phyloP scores from a whole-genome alignment of 2,888 invertebrate species.

The Pyrrhia umbra region DNA sequence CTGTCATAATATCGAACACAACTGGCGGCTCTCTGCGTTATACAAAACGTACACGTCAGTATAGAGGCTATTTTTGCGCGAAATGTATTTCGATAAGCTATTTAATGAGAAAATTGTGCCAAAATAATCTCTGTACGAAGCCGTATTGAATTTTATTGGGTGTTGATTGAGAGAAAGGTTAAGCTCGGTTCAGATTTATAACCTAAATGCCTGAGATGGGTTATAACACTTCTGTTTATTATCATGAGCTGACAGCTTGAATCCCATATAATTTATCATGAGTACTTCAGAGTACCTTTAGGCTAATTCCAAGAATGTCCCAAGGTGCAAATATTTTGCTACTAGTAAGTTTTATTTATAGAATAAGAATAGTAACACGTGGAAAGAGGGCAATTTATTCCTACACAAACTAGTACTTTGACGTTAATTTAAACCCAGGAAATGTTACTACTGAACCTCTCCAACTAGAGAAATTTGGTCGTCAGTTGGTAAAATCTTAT shows the following conservation, averaged over 20 bases:
- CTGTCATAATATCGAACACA: conserved; percentile 59
- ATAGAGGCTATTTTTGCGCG: conserved; percentile 47
- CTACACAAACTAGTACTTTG: too few species aligned
- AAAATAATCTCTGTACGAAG: conserved; percentile 51
- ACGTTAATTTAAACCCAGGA: too few species aligned
- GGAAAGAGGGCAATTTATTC: too few species aligned
- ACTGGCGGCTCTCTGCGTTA: conserved; percentile 21
- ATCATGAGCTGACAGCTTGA: background rate
- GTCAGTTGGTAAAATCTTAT: background rate
- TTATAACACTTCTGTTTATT: conserved; percentile 15
- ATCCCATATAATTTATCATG: background rate
- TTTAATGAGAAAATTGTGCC: conserved; percentile 54
- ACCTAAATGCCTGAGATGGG: conserved; percentile 3
- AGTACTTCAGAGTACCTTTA: background rate
- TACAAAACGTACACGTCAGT: conserved; percentile 32
- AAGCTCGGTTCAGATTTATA: conserved; percentile 29
- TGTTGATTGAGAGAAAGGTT: conserved; percentile 36
- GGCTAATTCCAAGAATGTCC: background rate
- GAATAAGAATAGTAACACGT: too few species aligned
- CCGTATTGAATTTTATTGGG: conserved; percentile 37
- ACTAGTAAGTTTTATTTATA: too few species aligned
- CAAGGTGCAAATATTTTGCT: background rate
- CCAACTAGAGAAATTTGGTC: too few species aligned
- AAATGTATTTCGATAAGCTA: conserved; percentile 53
- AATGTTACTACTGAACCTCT: too few species aligned